phyloP scores from a whole-genome alignment of 2,113 vertebrate species.

The Protomyctophum bolini region DNA sequence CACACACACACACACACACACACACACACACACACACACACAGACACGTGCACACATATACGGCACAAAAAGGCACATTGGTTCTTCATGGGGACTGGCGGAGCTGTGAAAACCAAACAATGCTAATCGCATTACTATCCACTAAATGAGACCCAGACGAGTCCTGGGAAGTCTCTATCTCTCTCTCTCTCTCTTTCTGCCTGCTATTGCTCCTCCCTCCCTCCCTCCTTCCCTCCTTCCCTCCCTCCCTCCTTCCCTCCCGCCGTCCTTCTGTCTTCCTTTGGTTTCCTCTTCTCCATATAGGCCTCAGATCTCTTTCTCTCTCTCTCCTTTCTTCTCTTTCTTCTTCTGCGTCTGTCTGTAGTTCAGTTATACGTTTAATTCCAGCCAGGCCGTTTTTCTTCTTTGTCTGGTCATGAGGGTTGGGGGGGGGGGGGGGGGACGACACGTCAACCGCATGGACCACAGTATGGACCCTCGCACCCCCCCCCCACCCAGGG shows the following conservation, averaged over 20 bases:
- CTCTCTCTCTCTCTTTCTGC: constrained; percentile 21
- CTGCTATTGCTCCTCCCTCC: background rate
- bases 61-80: background rate
- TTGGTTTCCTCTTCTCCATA: background rate
- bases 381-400: constrained; percentile 45
- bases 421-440: constrained; percentile 8
- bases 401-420: constrained; percentile 52
- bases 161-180: constrained; percentile 45
- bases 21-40: constrained; percentile 5
- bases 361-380: constrained; percentile 41
- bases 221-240: background rate
- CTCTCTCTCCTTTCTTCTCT: background rate
- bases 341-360: constrained; percentile 36
- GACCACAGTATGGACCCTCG: constrained; percentile 10
- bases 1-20: constrained; percentile 9
- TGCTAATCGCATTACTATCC: constrained; percentile 81
- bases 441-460: constrained; percentile 36
- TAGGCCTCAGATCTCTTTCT: background rate
- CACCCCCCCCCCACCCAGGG: background rate
- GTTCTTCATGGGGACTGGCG: constrained; percentile 65
- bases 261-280: background rate
- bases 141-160: constrained; percentile 78
- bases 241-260: background rate
- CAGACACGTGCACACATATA: constrained; percentile 12
- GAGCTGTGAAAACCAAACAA: constrained; percentile 83